Conservation (phyloP, 2,113 vertebrate species). For the Ramphastos sulfuratus region DNA sequence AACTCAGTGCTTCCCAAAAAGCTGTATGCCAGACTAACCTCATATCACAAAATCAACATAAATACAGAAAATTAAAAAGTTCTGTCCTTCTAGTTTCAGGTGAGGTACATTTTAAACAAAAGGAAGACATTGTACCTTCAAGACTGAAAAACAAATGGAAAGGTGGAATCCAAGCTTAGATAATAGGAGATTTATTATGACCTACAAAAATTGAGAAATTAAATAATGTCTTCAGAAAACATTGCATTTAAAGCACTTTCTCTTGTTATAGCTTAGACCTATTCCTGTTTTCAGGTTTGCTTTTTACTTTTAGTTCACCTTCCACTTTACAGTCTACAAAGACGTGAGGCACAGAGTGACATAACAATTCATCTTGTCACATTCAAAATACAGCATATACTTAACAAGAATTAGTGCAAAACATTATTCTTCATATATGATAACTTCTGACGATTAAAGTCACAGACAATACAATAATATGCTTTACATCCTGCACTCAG, state of each 20-base stretch:
- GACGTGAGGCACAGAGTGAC: background rate
- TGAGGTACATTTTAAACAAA: background rate
- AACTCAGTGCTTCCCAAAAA: background rate
- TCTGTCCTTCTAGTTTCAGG: background rate
- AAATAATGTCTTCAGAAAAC: background rate
- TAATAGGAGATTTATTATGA: background rate
- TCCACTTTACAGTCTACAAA: background rate
- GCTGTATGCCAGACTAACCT: background rate
- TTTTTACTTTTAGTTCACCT: background rate
- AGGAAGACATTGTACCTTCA: background rate
- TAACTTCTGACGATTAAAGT: background rate
- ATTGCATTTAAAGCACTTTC: background rate
- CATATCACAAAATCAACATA: background rate
- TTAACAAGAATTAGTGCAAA: background rate
- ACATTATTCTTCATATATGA: background rate
- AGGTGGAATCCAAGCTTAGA: background rate
- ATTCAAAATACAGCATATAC: background rate
- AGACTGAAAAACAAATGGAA: background rate
- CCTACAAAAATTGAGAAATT: background rate
- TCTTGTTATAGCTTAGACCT: background rate
- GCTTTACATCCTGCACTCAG: background rate
- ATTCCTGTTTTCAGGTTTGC: background rate
- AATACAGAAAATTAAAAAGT: background rate
- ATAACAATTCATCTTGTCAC: background rate
- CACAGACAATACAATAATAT: background rate